Conservation (phyloP, 2,797 vertebrate genomes). For the Gouania willdenowi region DNA sequence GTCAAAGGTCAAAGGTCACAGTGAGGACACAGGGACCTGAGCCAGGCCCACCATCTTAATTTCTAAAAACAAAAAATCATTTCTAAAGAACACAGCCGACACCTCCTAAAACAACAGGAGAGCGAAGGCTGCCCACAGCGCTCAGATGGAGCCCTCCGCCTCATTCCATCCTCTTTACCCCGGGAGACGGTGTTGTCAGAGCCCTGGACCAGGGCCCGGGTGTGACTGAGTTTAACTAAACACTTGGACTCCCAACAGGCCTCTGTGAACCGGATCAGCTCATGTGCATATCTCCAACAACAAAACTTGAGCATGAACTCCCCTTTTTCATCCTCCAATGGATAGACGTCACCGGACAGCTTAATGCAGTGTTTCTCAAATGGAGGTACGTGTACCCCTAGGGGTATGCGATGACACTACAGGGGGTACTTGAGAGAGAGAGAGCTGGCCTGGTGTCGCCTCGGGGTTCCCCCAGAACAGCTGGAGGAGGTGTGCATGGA, state of each 20-base stretch:
- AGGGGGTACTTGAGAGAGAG: too few species aligned
- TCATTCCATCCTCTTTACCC: slow-evolving; percentile 53
- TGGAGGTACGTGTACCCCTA: too few species aligned
- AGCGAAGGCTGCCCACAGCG: slow-evolving; percentile 39
- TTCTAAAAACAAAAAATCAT: slow-evolving; percentile 57
- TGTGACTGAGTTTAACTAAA: slow-evolving; percentile 67
- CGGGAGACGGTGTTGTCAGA: slow-evolving; percentile 67
- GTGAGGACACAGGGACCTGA: slow-evolving; percentile 25
- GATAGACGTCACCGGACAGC: too few species aligned
- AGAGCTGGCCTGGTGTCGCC: too few species aligned
- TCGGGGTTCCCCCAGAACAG: too few species aligned
- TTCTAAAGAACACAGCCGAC: slow-evolving; percentile 63
- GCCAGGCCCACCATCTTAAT: slow-evolving; percentile 26
- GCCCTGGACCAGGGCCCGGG: slow-evolving; percentile 60
- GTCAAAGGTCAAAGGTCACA: slow-evolving; percentile 36
- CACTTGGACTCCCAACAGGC: slow-evolving; percentile 63
- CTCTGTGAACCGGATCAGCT: too few species aligned
- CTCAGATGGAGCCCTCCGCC: slow-evolving; percentile 51
- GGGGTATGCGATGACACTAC: too few species aligned
- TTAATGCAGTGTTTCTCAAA: too few species aligned
- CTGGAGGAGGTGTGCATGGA: too few species aligned
- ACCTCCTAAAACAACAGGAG: slow-evolving; percentile 62
- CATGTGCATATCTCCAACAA: too few species aligned
- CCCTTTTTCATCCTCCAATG: too few species aligned
- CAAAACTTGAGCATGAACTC: too few species aligned